Base-by-base conservation (phyloP, 2,888 invertebrate species). In the Sinohyriopsis cumingii region DNA sequence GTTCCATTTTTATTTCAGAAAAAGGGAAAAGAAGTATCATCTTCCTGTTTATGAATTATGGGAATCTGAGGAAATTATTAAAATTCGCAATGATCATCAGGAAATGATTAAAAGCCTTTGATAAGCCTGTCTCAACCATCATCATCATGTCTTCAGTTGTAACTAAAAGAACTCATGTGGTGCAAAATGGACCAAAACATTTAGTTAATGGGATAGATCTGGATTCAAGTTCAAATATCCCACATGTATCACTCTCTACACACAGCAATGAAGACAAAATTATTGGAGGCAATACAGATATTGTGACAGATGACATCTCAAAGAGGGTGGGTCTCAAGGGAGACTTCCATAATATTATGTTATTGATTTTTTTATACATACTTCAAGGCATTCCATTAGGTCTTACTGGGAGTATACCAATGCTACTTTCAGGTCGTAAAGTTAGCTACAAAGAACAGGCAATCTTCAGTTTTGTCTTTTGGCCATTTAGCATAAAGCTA, bases 391-490 rank as follows among this genome's bases (percentile, higher is more conserved):
- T 93, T 89, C 99, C 99, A 0, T 91, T 99, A 5, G 99, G 99
- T 1, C 91, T 99, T 53, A 96, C 96, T 59, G 95, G 95, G 25
- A 96, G 98, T 53, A 94, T 99, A 81, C 99, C 99, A 0, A 96
- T 99, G 95, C 92, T 99, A 67, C 92, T 99, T 69, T 96, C 97
- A 89, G 96, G 97, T 89, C 93, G 95, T 69, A 95, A 96, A 70
- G 95, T 97, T 68, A 96, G 95, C 75, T 99, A 99, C 89, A 95
- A 94, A 82, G 95, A 99, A 89, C 99, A 99, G 92, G 93, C 93
- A 5, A 85, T 92, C 67, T 92, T 92, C 80, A 98, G 98, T 91
- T 95, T 97, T 87, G 96, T 95, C 0, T 94, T 94, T 83, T 98
- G 97, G 97, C 97, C 97, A 59, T 93, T 92, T 86, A 93, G 94